Conservation (phyloP, 2,888 invertebrate genomes). For the Drosophila neoperkinsi region DNA sequence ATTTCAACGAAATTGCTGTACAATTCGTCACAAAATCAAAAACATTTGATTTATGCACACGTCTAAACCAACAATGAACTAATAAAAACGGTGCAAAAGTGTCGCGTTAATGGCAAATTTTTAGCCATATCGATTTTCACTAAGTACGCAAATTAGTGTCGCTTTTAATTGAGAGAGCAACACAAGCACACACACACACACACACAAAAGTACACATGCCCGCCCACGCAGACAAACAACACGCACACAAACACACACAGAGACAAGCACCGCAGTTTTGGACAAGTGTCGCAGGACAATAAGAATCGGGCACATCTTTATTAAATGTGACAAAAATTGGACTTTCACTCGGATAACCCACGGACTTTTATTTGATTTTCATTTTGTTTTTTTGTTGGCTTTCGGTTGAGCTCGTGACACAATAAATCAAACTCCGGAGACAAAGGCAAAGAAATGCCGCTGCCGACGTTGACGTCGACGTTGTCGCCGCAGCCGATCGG, state of each 20-base stretch:
- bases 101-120: slow-evolving; percentile 29
- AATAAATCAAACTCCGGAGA: slow-evolving; percentile 51
- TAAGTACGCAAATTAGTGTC: slow-evolving; percentile 64
- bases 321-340: slow-evolving; percentile 27
- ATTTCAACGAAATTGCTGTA: slow-evolving; percentile 21
- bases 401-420: slow-evolving; percentile 66
- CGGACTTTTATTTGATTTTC: slow-evolving; percentile 8
- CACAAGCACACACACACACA: slow-evolving; percentile 21
- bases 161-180: slow-evolving; percentile 62
- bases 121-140: slow-evolving; percentile 70
- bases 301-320: slow-evolving; percentile 42
- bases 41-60: neutral
- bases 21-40: slow-evolving; percentile 1
- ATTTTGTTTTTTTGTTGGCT: slow-evolving; percentile 18
- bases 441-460: slow-evolving; percentile 50
- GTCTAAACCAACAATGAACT: neutral
- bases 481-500: slow-evolving; percentile 46
- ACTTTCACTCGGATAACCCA: slow-evolving; percentile 51
- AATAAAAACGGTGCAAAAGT: slow-evolving; percentile 11
- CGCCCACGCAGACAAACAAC: slow-evolving; percentile 8
- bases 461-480: slow-evolving; percentile 16
- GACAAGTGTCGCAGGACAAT: slow-evolving; percentile 31
- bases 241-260: slow-evolving; percentile 1
- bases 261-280: slow-evolving; percentile 37
- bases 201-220: slow-evolving; percentile 13